A percentile compares a stretch with the other conserved stretches of the same genome.
phyloP scores from a whole-genome alignment of 2,888 invertebrate genomes.

The Scelioninae gen. 1 region DNA sequence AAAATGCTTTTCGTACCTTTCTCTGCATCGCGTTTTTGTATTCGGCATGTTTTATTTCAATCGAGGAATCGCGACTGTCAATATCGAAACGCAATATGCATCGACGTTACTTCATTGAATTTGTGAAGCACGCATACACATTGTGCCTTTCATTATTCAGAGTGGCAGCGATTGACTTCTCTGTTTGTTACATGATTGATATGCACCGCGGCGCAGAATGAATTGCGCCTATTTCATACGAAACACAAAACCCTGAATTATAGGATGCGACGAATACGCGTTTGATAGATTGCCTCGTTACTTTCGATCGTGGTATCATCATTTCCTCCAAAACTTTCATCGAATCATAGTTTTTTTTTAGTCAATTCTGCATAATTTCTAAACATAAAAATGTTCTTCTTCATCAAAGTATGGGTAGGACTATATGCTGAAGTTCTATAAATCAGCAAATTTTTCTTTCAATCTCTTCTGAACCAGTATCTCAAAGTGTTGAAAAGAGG shows the following conservation, averaged over 20 bases:
- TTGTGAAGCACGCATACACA: slow-evolving; percentile 67
- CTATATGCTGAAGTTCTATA: too few species aligned
- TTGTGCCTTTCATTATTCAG: slow-evolving; percentile 68
- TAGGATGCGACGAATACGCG: slow-evolving; percentile 59
- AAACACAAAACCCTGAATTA: slow-evolving; percentile 68
- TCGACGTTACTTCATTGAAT: slow-evolving; percentile 69
- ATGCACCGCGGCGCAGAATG: slow-evolving; percentile 66
- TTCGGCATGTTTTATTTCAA: slow-evolving; percentile 49
- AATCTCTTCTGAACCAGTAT: too few species aligned
- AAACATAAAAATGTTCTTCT: too few species aligned
- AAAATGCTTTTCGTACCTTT: slow-evolving; percentile 15
- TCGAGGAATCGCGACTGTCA: slow-evolving; percentile 63
- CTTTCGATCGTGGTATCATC: slow-evolving; percentile 62
- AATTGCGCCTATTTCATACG: slow-evolving; percentile 70
- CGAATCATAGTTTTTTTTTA: too few species aligned
- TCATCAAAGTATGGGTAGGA: too few species aligned
- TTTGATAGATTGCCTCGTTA: slow-evolving; percentile 68
- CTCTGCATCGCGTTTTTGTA: slow-evolving; percentile 1
- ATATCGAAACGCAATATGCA: slow-evolving; percentile 69
- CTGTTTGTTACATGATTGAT: slow-evolving; percentile 69
- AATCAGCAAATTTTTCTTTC: too few species aligned
- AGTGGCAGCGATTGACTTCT: slow-evolving; percentile 69
- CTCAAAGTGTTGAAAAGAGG: too few species aligned
- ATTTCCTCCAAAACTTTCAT: slow-evolving; percentile 54
- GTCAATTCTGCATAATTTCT: slow-evolving; percentile 19